These are phyloP conservation scores for Heterodera schachtii DNA, from an alignment of 1,140 invertebrate genomes.

Conservation along the genomic window DNA sequence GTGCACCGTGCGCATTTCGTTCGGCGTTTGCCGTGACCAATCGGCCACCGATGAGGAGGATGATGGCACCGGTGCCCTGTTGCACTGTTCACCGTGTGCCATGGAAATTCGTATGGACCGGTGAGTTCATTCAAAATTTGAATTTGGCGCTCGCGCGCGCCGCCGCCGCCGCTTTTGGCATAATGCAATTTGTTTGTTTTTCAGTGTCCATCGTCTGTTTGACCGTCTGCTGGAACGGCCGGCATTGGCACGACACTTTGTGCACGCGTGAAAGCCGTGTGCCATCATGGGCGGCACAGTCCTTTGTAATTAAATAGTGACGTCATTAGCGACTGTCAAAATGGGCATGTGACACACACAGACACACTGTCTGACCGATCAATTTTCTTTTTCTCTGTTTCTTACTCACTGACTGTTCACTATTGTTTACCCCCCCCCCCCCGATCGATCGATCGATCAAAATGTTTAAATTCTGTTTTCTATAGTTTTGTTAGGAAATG, in stretches of 20 bases:
- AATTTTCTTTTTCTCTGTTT: no score
- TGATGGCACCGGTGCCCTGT: slow-evolving; percentile 10
- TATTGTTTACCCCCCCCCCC: no score
- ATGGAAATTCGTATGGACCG: slow-evolving; percentile 27
- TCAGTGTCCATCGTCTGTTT: slow-evolving; percentile 16
- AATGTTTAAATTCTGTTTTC: no score
- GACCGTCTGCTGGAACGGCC: slow-evolving; percentile 21
- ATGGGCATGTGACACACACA: no score
- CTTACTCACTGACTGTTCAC: no score
- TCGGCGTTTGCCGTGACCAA: neutral
- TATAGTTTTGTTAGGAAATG: no score
- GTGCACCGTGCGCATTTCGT: slow-evolving; percentile 23
- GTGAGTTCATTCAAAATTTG: neutral
- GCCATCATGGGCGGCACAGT: no score
- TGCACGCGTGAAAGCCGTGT: neutral
- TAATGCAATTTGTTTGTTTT: neutral
- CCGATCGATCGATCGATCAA: no score
- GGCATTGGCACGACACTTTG: slow-evolving; percentile 10
- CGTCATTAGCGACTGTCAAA: neutral
- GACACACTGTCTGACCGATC: no score
- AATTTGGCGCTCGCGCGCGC: neutral
- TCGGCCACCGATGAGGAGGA: neutral
- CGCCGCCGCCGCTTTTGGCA: no score
- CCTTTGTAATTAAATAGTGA: no score
- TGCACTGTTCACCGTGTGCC: slow-evolving; percentile 15